phyloP scores from a whole-genome alignment of 1,140 invertebrate species.

The Apocrypta bakeri region DNA sequence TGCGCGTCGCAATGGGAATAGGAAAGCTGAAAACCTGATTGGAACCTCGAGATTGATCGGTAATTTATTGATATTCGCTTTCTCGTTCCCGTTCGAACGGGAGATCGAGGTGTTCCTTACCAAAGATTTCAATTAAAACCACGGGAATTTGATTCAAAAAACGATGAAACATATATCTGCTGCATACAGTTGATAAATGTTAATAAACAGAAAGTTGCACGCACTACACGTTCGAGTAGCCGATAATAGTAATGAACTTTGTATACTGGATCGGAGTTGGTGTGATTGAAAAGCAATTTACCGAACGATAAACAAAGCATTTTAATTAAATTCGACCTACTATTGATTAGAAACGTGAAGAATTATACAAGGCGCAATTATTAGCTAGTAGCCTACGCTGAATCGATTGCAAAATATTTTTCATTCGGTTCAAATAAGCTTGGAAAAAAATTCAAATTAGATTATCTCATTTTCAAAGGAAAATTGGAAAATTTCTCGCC shows the following conservation, averaged over 20 bases:
- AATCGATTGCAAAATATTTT: too few species aligned
- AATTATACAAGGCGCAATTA: neutral
- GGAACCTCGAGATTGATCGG: neutral
- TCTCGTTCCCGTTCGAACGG: neutral
- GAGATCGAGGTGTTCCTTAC: neutral
- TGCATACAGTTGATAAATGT: neutral
- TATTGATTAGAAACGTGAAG: slow-evolving; percentile 48
- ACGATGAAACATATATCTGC: too few species aligned
- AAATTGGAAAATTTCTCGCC: too few species aligned
- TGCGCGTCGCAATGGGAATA: neutral
- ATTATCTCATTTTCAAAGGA: too few species aligned
- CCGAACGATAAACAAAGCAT: slow-evolving; percentile 60
- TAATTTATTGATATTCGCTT: neutral
- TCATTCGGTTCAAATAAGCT: too few species aligned
- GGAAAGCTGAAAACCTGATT: neutral
- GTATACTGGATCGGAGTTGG: slow-evolving; percentile 7
- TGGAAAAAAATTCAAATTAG: too few species aligned
- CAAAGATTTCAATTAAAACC: neutral
- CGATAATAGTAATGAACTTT: slow-evolving; percentile 37
- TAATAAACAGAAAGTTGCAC: neutral
- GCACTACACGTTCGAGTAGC: neutral
- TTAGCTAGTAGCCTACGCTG: too few species aligned
- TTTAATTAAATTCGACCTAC: slow-evolving; percentile 62
- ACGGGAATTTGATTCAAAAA: too few species aligned
- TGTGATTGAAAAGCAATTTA: slow-evolving; percentile 61